These are phyloP conservation scores for Drymodes brunneopygia DNA, from an alignment of 2,113 vertebrate species.

Conservation along the genomic window DNA sequence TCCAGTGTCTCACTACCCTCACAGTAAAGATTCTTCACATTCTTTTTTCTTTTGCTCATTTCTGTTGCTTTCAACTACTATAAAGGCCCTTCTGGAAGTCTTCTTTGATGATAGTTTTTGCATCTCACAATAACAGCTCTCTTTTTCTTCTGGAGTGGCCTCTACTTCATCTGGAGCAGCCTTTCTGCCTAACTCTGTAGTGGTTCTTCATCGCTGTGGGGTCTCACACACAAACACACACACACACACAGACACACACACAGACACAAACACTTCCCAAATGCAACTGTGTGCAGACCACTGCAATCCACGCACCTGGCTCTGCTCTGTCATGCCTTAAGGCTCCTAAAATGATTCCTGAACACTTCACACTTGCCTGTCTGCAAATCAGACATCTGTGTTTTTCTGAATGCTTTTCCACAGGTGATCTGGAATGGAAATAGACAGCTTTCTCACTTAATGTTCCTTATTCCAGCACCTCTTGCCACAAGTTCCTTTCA, in stretches of 20 bases:
- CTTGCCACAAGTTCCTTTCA: background rate
- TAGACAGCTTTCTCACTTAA: background rate
- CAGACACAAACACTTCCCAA: background rate
- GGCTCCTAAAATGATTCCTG: background rate
- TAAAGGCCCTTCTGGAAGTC: background rate
- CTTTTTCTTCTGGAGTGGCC: background rate
- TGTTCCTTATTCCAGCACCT: background rate
- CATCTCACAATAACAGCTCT: background rate
- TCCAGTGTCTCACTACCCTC: background rate
- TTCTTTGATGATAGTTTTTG: background rate
- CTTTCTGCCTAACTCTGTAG: background rate
- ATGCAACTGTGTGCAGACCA: background rate
- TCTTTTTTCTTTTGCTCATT: background rate
- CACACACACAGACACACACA: no score
- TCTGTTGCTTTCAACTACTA: background rate
- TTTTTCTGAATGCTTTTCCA: background rate
- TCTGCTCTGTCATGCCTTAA: background rate
- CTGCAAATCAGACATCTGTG: background rate
- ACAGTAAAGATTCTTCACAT: background rate
- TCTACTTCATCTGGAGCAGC: background rate
- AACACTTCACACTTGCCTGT: background rate
- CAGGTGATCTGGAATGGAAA: background rate
- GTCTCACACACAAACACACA: background rate
- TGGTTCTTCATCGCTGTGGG: background rate
- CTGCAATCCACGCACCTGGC: background rate